Percentiles rank a stretch among this genome's conserved stretches.
phyloP scores from a whole-genome alignment of 2,113 vertebrate genomes.

The Oenanthe oenanthe region DNA sequence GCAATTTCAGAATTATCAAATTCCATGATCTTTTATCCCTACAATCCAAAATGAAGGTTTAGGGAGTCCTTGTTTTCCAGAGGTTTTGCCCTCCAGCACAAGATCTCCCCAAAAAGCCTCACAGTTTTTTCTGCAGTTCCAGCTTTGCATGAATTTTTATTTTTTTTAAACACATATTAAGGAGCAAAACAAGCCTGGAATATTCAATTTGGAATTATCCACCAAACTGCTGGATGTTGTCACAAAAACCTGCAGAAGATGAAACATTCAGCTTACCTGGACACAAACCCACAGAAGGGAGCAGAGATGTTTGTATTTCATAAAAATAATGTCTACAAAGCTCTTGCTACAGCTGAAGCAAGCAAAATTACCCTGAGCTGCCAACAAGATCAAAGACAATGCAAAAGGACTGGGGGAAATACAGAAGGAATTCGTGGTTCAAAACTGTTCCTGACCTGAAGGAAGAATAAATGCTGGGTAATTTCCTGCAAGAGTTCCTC shows the following conservation, averaged over 20 bases:
- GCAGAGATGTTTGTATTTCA: not conserved
- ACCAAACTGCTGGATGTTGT: not conserved
- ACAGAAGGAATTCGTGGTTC: not conserved
- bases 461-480: conserved; percentile 94
- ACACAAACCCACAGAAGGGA: not conserved
- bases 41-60: not conserved
- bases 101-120: not conserved
- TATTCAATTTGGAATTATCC: not conserved
- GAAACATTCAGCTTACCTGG: not conserved
- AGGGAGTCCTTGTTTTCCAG: not conserved
- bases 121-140: not conserved
- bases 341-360: not conserved
- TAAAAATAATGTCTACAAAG: not conserved
- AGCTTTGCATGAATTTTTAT: not conserved
- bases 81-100: not conserved
- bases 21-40: not conserved
- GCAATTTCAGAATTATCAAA: not conserved
- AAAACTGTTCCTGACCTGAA: conserved; percentile 82
- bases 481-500: conserved; percentile 94
- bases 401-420: not conserved
- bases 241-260: not conserved
- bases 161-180: not conserved
- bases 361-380: conserved; percentile 8
- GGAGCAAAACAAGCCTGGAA: not conserved
- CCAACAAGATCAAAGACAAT: not conserved